These are phyloP conservation scores for Cynocephalus volans DNA, from an alignment of 2,113 vertebrate species.

Conservation along the genomic window DNA sequence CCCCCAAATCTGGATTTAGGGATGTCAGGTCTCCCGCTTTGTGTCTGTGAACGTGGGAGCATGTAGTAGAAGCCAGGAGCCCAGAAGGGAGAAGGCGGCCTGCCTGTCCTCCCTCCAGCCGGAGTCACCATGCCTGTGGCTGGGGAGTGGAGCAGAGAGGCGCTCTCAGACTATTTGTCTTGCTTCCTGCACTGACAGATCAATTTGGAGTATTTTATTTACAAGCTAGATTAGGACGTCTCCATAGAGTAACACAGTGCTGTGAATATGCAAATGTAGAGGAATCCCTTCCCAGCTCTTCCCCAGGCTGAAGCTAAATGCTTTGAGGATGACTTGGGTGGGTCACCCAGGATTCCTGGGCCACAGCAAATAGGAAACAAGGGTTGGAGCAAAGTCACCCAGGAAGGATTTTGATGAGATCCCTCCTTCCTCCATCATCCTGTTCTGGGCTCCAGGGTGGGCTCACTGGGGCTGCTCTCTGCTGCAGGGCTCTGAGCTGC, in stretches of 20 bases:
- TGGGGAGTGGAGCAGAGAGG: fast-evolving
- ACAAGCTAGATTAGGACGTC: neutral
- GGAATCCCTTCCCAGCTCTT: no score
- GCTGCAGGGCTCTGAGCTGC: fast-evolving
- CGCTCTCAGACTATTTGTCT: neutral
- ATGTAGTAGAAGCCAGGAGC: fast-evolving
- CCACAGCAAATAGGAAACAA: neutral
- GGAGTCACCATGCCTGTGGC: neutral
- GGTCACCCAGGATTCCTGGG: neutral
- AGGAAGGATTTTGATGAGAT: fast-evolving
- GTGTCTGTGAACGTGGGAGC: no score
- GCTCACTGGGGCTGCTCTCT: neutral
- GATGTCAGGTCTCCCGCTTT: neutral
- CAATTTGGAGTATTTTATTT: neutral
- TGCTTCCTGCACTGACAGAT: neutral
- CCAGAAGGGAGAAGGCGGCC: neutral
- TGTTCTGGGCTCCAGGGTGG: fast-evolving
- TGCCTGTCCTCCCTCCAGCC: neutral
- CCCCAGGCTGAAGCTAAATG: neutral
- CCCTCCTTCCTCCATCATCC: neutral
- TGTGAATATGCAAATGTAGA: neutral
- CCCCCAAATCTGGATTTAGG: neutral
- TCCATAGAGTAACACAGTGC: neutral
- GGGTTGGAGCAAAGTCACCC: neutral
- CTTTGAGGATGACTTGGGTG: neutral